A percentile compares a stretch with the other conserved stretches of the same genome.
phyloP scores from a whole-genome alignment of 2,113 vertebrate species.

The Onychostoma macrolepis region DNA sequence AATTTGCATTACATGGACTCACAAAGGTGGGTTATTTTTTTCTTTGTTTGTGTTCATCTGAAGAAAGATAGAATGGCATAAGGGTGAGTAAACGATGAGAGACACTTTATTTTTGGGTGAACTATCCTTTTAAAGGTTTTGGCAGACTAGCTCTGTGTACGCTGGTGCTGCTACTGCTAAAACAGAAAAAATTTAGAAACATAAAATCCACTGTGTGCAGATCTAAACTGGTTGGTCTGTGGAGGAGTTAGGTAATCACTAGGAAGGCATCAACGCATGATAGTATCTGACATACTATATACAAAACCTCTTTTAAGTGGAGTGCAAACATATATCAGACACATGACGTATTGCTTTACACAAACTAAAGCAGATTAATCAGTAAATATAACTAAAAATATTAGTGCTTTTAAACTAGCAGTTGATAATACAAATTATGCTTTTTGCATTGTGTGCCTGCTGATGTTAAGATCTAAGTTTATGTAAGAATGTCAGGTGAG shows the following conservation, averaged over 20 bases:
- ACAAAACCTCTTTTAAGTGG: not conserved
- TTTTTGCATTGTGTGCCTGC: not conserved
- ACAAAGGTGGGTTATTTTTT: too few relatives aligned
- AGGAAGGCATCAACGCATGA: not conserved
- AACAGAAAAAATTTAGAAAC: not conserved
- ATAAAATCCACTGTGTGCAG: not conserved
- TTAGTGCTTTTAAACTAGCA: not conserved
- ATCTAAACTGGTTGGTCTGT: too few relatives aligned
- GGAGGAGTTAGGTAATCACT: not conserved
- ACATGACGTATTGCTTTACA: not conserved
- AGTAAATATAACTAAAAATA: not conserved
- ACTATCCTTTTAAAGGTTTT: too few relatives aligned
- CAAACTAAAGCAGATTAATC: not conserved
- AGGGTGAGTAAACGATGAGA: too few relatives aligned
- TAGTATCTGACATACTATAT: not conserved
- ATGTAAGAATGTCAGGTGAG: not conserved
- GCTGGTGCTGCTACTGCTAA: not conserved
- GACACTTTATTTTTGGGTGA: too few relatives aligned
- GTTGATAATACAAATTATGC: not conserved
- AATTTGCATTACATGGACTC: too few relatives aligned
- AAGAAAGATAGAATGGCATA: too few relatives aligned
- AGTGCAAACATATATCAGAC: not conserved
- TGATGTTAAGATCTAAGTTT: not conserved
- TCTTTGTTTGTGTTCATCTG: too few relatives aligned
- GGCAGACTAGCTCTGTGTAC: too few relatives aligned